Base-by-base conservation (phyloP, 2,888 invertebrate genomes). In the Anorthoa munda region DNA sequence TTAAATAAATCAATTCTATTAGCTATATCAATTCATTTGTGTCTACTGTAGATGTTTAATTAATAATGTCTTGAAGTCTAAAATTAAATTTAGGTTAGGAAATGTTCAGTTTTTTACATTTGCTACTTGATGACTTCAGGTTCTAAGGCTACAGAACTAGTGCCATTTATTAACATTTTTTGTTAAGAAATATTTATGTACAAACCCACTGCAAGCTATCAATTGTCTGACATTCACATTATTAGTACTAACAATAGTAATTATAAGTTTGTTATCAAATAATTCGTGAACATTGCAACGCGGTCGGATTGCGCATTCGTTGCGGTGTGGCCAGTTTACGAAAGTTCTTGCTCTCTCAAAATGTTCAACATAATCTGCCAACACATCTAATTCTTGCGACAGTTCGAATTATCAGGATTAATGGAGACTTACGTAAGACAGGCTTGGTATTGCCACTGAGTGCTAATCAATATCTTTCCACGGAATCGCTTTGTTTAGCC, bases 261-360 rank as follows among this genome's bases (percentile, higher is more conserved):
- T 86, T 85, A 86, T 84, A 88, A 84, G 86, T 87, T 87, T 88
- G 87, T 86, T 86, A 86, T 85, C 82, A 90, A 91, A 89, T 88
- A 78, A 90, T 83, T 84, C 87, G 87, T 90, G 88, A 87, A 90
- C 75, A 82, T 75, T 76, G 69, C 82, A 90, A 86, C 80, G 82
- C 89, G 88, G 88, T 81, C 88, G 84, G 75, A 83, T 89, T 88
- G 88, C 88, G 83, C 73, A 79, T 61, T 59, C 63, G 58, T 72
- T 82, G 79, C 82, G 79, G 21, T 53, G 77, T 79, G 66, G 80
- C 66, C 79, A 77, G 80, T 85, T 90, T 89, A 85, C 86, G 89
- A 90, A 90, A 89, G 83, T 72, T 66, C 73, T 83, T 87, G 81
- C 85, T 76, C 72, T 82, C 72, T 77, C 76, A 75, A 78, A 85